Evolutionary conservation across 2,888 invertebrate genomes (phyloP).

Genomic region (Aleiodes testaceus): DNA sequence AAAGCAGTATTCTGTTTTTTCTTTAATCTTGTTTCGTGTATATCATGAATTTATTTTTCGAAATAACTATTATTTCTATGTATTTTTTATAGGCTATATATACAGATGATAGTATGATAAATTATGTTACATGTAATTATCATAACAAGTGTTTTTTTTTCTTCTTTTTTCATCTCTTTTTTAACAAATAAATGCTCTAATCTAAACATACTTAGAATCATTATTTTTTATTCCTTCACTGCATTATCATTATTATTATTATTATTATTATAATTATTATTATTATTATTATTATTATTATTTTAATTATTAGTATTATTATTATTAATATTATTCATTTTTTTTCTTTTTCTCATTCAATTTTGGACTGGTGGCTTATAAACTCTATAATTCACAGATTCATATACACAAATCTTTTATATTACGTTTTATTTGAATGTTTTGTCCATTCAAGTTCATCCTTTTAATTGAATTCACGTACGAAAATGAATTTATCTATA

Average conservation of each 20-base stretch:
- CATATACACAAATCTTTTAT: conserved; percentile 54
- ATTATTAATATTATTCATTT: background rate
- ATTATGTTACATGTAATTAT: conserved; percentile 70
- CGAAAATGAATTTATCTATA: no score
- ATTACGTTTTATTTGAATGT: conserved; percentile 40
- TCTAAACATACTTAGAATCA: conserved; percentile 65
- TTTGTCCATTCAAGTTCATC: conserved; percentile 36
- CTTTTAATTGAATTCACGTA: background rate
- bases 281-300: background rate
- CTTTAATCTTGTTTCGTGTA: conserved; percentile 51
- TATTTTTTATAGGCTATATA: conserved; percentile 67
- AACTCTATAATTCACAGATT: conserved; percentile 59
- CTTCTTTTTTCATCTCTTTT: conserved; percentile 16
- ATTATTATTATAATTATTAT: no score
- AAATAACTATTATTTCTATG: conserved; percentile 69
- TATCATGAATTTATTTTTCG: conserved; percentile 70
- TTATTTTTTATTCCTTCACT: conserved; percentile 44
- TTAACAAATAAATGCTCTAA: conserved; percentile 70
- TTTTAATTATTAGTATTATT: no score
- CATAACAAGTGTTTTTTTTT: conserved; percentile 64
- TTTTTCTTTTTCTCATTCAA: conserved; percentile 48
- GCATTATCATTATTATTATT: background rate
- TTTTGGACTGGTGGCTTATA: conserved; percentile 66
- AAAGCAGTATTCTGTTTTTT: background rate
- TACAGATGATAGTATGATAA: conserved; percentile 70